Evolutionary conservation across 2,797 vertebrate species (phyloP).

Genomic region (Pseudocheirus occidentalis): DNA sequence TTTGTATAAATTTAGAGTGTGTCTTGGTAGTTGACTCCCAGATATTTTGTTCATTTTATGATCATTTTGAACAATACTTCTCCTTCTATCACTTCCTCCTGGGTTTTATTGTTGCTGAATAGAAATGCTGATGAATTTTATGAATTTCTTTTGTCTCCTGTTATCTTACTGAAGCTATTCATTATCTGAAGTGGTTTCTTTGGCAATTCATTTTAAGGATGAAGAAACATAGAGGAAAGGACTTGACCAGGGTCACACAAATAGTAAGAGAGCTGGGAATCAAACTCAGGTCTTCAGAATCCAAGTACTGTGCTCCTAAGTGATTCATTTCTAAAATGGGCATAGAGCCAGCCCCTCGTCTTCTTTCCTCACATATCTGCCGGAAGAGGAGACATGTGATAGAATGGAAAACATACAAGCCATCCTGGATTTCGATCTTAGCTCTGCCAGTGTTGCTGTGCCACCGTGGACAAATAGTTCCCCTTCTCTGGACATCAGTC

Average conservation of each 20-base stretch:
- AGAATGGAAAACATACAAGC: neutral
- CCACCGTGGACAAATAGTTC: neutral
- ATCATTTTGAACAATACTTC: neutral
- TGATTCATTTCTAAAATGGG: neutral
- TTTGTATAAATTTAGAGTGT: neutral
- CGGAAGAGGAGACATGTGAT: neutral
- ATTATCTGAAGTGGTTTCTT: neutral
- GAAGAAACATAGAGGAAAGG: neutral
- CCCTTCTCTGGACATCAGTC: neutral
- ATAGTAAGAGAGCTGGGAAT: neutral
- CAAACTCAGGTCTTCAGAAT: neutral
- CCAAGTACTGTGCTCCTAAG: neutral
- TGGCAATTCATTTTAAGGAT: neutral
- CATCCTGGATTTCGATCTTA: neutral
- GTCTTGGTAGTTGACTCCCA: neutral
- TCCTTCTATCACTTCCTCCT: neutral
- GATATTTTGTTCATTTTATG: neutral
- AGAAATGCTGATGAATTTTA: neutral
- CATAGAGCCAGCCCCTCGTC: neutral
- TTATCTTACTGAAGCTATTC: neutral
- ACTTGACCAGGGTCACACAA: neutral
- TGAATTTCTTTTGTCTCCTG: neutral
- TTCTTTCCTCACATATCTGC: neutral
- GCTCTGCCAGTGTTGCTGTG: rapidly evolving
- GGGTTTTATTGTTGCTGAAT: neutral